Evolutionary conservation across 2,113 vertebrate genomes (phyloP), one percentile per base, ranked within the genome.

Genomic region (Diphyllodes magnificus): DNA sequence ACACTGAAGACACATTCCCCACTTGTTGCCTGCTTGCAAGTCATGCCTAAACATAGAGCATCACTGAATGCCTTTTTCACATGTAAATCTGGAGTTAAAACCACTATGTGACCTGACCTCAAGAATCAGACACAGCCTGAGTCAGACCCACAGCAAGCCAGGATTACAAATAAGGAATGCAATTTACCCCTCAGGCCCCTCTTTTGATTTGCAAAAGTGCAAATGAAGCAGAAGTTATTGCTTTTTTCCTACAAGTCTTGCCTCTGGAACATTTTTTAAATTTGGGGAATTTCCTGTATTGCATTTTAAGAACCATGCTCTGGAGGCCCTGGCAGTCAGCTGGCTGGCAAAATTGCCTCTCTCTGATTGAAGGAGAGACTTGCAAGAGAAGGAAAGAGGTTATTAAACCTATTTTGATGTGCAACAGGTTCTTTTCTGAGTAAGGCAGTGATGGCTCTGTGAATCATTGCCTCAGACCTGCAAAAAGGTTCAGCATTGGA

Each of bases 141-240:
- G 15, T 64, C 65, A 68, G 65, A 47, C 14, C 47, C 65, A 54
- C 27, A 72, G 71, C 50, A 81, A 77, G 35, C 54, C 66, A 73
- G 28, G 47, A 17, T 20, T 66, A 82, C 4, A 11, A 80, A 35
- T 1, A 15, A 83, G 47, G 68, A 92, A 92, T 63, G 47, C 30
- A 70, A 13, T n/a, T 49, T 59, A 45, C 24, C 60, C 60, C 68
- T 44, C 17, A 35, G 86, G 68, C 10, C 2, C 31, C 64, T 86
- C 68, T 66, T 95, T 78, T 93, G 57, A 57, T 72, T 92, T 82
- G 69, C 59, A 81, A 86, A 93, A 93, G 44, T 70, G 51, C 76
- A 92, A 88, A 92, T 13, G 21, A 85, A 82, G 79, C 42, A 88
- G 47, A 92, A 73, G n/a, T 65, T 73, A 57, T 2, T 78, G 81